Evolutionary conservation across 2,113 vertebrate species (phyloP), one percentile per base, ranked within the genome.

Genomic region (Poeciliopsis retropinna): DNA sequence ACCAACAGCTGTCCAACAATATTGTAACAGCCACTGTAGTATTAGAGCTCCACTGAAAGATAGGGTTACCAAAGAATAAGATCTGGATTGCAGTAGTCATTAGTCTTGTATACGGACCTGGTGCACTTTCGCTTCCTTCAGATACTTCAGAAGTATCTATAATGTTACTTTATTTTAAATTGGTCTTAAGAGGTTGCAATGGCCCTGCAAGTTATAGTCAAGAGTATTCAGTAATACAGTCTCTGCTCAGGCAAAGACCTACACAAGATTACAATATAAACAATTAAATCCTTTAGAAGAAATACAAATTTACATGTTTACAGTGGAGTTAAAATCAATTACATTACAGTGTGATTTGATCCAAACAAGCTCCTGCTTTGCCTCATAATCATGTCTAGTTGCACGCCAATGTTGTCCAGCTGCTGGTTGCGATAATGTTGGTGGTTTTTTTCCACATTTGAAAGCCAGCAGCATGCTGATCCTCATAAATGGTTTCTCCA

Each of bases 241-340:
- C 84, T 89, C 78, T 80, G 79, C 86, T 81, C 84, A 85, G 81
- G 79, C 88, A 87, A 89, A 90, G 81, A 89, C 87, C 91, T 82
- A 86, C 74, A 90, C 88, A 89, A 79, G 79, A 72, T 89, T 91
- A 90, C 86, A 85, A 91, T 91, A 91, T 92, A 92, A 93, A 93
- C 89, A 89, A 89, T 88, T 89, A 86, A 91, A 91, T 91, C 88
- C 83, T 89, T 92, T 93, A 84, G 89, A 91, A 88, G 90, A 92
- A 91, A 91, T 91, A 94, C 92, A 94, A 92, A 90, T 94, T 83
- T 94, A 93, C 93, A 94, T 86, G 87, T 93, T 88, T 92, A 93
- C 92, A 93, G 80, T 89, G 87, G 85, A 85, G 85, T 94, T 93
- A 90, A 93, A 92, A 93, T 90, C 79, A 80, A 92, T 88, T 87